Base-by-base conservation (phyloP, 2,113 vertebrate species). In the Alosa alosa region DNA sequence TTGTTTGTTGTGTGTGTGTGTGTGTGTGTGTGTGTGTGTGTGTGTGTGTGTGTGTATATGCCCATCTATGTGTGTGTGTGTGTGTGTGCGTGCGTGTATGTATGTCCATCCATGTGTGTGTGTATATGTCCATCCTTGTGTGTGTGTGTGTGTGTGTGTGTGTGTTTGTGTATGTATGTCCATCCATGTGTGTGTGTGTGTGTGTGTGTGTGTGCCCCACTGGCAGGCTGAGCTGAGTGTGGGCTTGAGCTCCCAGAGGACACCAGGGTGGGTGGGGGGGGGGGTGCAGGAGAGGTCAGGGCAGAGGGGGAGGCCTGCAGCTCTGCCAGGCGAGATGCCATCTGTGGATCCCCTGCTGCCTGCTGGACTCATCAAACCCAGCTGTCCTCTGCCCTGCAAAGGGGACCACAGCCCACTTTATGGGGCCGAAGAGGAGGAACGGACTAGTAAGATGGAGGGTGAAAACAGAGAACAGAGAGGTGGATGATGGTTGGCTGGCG, bases 251-350 rank as follows among this genome's bases (percentile, higher is more conserved):
- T 39, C 72, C 72, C 72, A 39, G 36, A 78, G 36, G 72, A 36
- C 72, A 78, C 10, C n/a, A 15, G 22, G 68, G 45, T 64, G 41
- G 84, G 25, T n/a, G 17, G 25, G 55, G 31, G 57, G 8, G 36
- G 20, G 46, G 18, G 60, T 47, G 52, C 7, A 50, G 46, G 18
- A 50, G 25, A 47, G 86, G 87, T 83, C 45, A 81, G 11, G 84
- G 82, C 83, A 83, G 84, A 86, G 60, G 82, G 41, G 86, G 52
- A 46, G n/a, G 84, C 60, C 81, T 52, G 64, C 60, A 85, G 83
- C 85, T 68, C 83, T 85, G 78, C 87, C 64, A 83, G 81, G 49
- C 68, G 83, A 84, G 44, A 57, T 83, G 72, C 89, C 89, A 87
- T 88, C 86, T 88, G 89, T 81, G 72, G 68, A 36, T 57, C 82